Percentiles rank a stretch among this genome's conserved stretches.
phyloP scores from a whole-genome alignment of 2,888 invertebrate genomes.

The Chaetoderma sp. region DNA sequence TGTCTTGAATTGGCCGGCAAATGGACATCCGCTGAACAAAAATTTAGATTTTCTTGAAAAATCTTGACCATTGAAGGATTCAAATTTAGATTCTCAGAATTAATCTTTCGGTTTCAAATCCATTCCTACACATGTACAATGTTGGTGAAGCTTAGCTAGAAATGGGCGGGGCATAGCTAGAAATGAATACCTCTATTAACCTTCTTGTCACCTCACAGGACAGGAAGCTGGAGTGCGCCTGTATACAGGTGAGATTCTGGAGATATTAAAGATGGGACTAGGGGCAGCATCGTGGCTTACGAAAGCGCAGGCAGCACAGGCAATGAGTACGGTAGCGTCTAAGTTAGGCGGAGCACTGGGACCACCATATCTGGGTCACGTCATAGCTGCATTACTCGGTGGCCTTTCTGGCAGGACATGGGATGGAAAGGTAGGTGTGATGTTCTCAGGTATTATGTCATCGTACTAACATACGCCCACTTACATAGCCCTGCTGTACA shows the following conservation, averaged over 20 bases:
- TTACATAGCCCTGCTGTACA: too few species aligned
- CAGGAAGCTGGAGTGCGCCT: slow-evolving; percentile 83
- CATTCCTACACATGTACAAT: too few species aligned
- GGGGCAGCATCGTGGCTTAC: slow-evolving; percentile 88
- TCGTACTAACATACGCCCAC: too few species aligned
- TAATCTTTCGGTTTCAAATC: too few species aligned
- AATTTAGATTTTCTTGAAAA: too few species aligned
- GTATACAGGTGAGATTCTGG: slow-evolving; percentile 80
- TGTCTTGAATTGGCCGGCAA: too few species aligned
- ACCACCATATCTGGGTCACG: slow-evolving; percentile 71
- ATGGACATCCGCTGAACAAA: too few species aligned
- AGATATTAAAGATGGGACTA: slow-evolving; percentile 79
- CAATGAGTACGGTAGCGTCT: slow-evolving; percentile 83
- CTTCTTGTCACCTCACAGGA: slow-evolving; percentile 38
- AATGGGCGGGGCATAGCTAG: not conserved
- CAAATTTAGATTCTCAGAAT: too few species aligned
- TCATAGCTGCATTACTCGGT: slow-evolving; percentile 78
- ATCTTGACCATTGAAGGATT: too few species aligned
- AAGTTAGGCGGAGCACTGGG: slow-evolving; percentile 78
- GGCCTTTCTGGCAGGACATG: slow-evolving; percentile 87
- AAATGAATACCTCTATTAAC: not conserved
- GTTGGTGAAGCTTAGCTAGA: too few species aligned
- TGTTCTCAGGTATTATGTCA: too few species aligned
- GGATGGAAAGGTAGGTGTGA: slow-evolving; percentile 77
- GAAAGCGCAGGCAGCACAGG: slow-evolving; percentile 88